phyloP scores from a whole-genome alignment of 2,113 vertebrate species.

The Catharus fuscescens region DNA sequence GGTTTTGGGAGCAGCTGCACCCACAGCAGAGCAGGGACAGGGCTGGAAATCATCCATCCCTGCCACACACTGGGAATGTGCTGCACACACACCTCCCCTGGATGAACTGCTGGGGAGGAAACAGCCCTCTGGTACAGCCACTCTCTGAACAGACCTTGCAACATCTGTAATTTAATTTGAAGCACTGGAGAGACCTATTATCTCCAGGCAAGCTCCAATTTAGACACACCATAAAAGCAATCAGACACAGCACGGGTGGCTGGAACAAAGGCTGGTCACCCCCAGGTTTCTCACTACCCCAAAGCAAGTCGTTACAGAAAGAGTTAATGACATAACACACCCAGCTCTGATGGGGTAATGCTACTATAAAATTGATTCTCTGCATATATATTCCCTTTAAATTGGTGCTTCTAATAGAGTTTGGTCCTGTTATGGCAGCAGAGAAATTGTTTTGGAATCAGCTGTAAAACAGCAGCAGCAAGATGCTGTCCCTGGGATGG shows the following conservation, averaged over 20 bases:
- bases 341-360: not conserved
- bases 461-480: not conserved
- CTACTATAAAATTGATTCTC: not conserved
- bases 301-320: not conserved
- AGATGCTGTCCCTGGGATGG: not conserved
- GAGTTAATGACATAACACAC: not conserved
- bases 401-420: not conserved
- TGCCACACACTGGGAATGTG: fast-evolving
- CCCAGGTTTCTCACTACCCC: not conserved
- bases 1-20: not conserved
- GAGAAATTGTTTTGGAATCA: not conserved
- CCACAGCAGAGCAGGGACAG: fast-evolving
- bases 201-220: conserved; percentile 9
- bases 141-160: conserved; percentile 36
- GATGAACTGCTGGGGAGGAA: not conserved
- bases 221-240: conserved; percentile 32
- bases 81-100: not conserved
- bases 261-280: conserved; percentile 4
- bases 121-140: not conserved
- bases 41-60: not conserved
- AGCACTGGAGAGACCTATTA: conserved; percentile 46
- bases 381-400: not conserved
- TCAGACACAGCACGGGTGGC: conserved; percentile 5
- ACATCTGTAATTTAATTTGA: conserved; percentile 59
- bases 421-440: not conserved